Conservation (phyloP, 2,888 invertebrate species). For the Timema cristinae region DNA sequence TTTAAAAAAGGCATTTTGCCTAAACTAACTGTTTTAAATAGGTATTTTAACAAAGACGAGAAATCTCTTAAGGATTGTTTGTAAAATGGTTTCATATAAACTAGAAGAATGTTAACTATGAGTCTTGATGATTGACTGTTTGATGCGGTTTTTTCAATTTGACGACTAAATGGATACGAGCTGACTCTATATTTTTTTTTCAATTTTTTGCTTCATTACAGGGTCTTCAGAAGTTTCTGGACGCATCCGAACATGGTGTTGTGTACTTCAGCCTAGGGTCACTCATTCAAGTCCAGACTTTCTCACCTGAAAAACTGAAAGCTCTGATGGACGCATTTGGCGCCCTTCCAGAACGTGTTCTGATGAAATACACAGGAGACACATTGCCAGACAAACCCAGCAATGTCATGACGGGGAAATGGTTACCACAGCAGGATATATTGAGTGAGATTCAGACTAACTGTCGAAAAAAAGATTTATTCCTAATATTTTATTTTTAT, state of each 20-base stretch:
- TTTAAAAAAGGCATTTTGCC: no score
- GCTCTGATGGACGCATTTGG: constrained; percentile 59
- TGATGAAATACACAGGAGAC: constrained; percentile 74
- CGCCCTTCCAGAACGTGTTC: constrained; percentile 60
- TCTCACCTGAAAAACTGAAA: constrained; percentile 55
- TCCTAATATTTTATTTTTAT: no score
- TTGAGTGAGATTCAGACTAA: constrained; percentile 41
- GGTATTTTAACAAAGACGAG: no score
- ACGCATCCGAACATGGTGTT: constrained; percentile 60
- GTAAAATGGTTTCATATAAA: no score
- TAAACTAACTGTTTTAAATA: no score
- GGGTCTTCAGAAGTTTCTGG: constrained; percentile 60
- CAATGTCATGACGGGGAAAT: constrained; percentile 59
- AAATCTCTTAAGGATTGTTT: no score
- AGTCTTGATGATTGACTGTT: no score
- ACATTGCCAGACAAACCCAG: constrained; percentile 53
- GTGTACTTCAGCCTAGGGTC: constrained; percentile 76
- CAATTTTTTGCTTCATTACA: neutral
- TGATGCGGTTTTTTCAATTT: no score
- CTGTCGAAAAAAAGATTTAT: no score
- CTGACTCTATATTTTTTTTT: no score
- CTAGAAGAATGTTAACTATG: no score
- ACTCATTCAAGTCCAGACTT: constrained; percentile 60
- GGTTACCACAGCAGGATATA: constrained; percentile 75
- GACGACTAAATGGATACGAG: no score